Percentiles rank a stretch among this genome's conserved stretches.
phyloP scores from a whole-genome alignment of 2,888 invertebrate species.

The Lucinisca nassula region DNA sequence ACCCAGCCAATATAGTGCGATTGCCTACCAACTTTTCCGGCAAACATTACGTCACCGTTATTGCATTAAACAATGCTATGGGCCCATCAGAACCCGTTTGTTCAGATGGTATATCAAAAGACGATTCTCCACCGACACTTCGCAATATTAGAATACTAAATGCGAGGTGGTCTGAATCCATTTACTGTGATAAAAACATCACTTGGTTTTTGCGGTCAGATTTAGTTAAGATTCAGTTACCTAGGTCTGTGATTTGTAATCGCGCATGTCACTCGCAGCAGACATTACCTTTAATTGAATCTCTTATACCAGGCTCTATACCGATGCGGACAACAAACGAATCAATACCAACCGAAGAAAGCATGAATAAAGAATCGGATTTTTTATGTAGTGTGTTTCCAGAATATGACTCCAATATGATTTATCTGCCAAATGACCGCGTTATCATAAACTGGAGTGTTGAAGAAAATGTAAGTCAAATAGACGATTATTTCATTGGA shows the following conservation, averaged over 20 bases:
- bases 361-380: constrained; percentile 9
- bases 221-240: not conserved
- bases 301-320: not conserved
- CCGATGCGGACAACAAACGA: not conserved
- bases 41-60: constrained; percentile 64
- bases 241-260: not conserved
- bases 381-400: constrained; percentile 24
- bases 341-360: constrained; percentile 18
- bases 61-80: constrained; percentile 78
- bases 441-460: constrained; percentile 61
- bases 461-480: constrained; percentile 63
- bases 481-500: constrained; percentile 64
- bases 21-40: constrained; percentile 40
- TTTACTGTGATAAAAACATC: constrained; percentile 49
- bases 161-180: constrained; percentile 39
- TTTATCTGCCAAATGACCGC: constrained; percentile 62
- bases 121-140: constrained; percentile 64
- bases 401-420: not conserved
- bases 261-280: not conserved
- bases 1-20: not conserved
- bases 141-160: constrained; percentile 56
- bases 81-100: constrained; percentile 74
- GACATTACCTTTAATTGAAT: not conserved
- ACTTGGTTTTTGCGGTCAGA: constrained; percentile 49
- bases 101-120: constrained; percentile 75